Percentiles rank a stretch among this genome's conserved stretches.
These are phyloP conservation scores for Euwallacea fornicatus DNA, from an alignment of 1,140 invertebrate genomes.

Conservation along the genomic window DNA sequence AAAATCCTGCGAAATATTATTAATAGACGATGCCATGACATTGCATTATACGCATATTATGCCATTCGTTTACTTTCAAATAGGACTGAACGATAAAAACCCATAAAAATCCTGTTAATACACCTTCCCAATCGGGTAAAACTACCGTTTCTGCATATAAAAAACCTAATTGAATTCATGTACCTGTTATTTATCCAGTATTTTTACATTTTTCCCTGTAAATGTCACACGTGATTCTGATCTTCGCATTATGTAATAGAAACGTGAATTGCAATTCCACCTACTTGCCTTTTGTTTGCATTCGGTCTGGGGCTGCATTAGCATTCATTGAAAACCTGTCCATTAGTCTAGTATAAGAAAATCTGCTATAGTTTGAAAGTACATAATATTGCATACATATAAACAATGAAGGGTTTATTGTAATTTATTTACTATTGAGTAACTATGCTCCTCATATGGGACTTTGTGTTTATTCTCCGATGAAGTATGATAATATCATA, in stretches of 20 bases:
- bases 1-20: conserved; percentile 20
- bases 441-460: too few relatives aligned
- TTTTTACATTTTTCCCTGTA: conserved; percentile 38
- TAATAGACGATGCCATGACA: conserved; percentile 28
- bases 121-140: conserved; percentile 28
- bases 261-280: conserved; percentile 38
- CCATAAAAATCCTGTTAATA: conserved; percentile 30
- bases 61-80: conserved; percentile 34
- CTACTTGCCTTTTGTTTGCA: not conserved
- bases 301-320: not conserved
- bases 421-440: too few relatives aligned
- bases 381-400: too few relatives aligned
- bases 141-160: conserved; percentile 35
- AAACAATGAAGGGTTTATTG: too few relatives aligned
- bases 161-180: conserved; percentile 22
- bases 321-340: too few relatives aligned
- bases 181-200: conserved; percentile 34
- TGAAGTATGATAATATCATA: too few relatives aligned
- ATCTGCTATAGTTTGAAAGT: too few relatives aligned
- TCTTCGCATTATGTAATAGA: conserved; percentile 40
- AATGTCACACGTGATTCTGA: conserved; percentile 43
- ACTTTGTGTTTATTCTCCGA: too few relatives aligned
- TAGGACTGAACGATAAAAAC: conserved; percentile 20
- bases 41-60: conserved; percentile 10
- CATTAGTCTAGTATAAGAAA: too few relatives aligned